phyloP scores from a whole-genome alignment of 1,140 invertebrate genomes.

The Maniola jurtina region DNA sequence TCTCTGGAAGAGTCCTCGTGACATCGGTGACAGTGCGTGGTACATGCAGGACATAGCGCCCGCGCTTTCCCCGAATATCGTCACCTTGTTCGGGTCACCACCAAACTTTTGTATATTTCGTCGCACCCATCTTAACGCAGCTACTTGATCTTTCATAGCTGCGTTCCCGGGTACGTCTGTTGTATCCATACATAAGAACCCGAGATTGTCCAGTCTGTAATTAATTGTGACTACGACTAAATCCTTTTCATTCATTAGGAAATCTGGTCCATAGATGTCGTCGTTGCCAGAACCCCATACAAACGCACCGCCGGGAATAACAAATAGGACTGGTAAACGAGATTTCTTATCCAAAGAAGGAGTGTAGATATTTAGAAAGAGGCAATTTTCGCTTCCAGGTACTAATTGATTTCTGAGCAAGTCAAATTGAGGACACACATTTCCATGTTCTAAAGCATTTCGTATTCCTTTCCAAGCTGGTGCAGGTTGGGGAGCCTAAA shows the following conservation, averaged over 20 bases:
- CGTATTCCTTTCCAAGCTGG: background rate
- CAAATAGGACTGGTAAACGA: background rate
- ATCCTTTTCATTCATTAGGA: background rate
- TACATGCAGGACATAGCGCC: slow-evolving; percentile 44
- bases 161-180: slow-evolving; percentile 80
- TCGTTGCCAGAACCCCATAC: background rate
- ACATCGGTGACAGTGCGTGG: background rate
- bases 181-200: slow-evolving; percentile 77
- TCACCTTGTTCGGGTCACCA: slow-evolving; percentile 77
- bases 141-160: slow-evolving; percentile 79
- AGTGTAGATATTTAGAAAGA: background rate
- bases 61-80: slow-evolving; percentile 67
- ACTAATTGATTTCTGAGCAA: background rate
- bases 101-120: slow-evolving; percentile 77
- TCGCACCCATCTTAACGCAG: slow-evolving; percentile 61
- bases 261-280: background rate
- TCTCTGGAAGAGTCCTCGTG: background rate
- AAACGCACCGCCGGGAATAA: background rate
- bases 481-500: background rate
- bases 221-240: slow-evolving; percentile 42
- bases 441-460: background rate
- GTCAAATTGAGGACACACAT: background rate
- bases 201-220: slow-evolving; percentile 48
- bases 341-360: background rate
- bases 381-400: background rate